Base-by-base conservation (phyloP, 2,797 vertebrate species). In the Siniperca scherzeri region DNA sequence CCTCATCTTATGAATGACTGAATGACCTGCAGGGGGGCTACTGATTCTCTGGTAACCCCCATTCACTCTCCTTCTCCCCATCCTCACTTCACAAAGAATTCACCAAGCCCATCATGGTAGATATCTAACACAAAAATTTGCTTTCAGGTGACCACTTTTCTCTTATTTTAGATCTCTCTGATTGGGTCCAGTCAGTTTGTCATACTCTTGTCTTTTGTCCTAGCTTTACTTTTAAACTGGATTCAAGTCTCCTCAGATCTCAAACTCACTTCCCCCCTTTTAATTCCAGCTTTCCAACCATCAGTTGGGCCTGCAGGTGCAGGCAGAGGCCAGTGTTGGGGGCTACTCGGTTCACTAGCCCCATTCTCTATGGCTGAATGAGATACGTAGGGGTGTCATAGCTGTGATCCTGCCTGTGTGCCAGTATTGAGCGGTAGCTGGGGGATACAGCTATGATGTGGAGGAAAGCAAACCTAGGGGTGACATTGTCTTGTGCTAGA, bases 311-410 rank as follows among this genome's bases (percentile, higher is more conserved):
- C 76, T 90, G 93, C 95, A 96, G 95, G 95, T 96, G 95, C 94
- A 93, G 84, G 68, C 82, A 87, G 92, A 91, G 93, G 90, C 90
- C 89, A 89, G 81, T 90, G 87, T 88, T 89, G 87, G 84, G 90
- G 87, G 82, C 80, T 91, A 70, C 80, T 93, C 84, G 93, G 92
- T 95, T 95, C 94, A 94, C 92, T 95, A 91, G 90, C 74, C 86
- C 93, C 89, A 93, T 95, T 96, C 90, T 94, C 87, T 88, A 27
- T 50, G 84, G 76, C 83, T 96, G 93, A 95, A 94, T 94, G 89
- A 95, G 93, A 94, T 93, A 94, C 91, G 92, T 81, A 89, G 83
- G 87, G 83, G 91, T 92, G 94, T 95, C 91, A 92, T 91, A 85
- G 91, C 81, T 74, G 78, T 81, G 84, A 90, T 90, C 80, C 77